Conservation (phyloP, 2,113 vertebrate genomes). For the Uria lomvia region DNA sequence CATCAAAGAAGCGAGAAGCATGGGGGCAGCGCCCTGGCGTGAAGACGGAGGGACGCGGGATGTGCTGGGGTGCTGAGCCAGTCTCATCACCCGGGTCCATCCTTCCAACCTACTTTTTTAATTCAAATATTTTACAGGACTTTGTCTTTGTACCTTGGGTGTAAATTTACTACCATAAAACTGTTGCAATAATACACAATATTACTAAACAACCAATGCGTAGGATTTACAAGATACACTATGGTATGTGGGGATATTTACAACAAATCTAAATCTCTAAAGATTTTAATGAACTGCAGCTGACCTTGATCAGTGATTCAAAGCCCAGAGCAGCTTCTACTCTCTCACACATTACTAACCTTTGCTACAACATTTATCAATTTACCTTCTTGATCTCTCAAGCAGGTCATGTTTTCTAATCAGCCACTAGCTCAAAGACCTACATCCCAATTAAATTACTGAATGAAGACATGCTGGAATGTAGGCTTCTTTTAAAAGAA, state of each 20-base stretch:
- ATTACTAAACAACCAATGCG: not conserved
- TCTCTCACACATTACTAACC: constrained; percentile 79
- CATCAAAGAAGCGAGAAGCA: not conserved
- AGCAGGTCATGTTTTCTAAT: constrained; percentile 94
- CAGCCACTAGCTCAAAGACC: constrained; percentile 79
- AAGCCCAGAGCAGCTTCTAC: constrained; percentile 76
- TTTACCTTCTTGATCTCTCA: constrained; percentile 95
- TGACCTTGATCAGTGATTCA: constrained; percentile 88
- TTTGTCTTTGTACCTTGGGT: not conserved
- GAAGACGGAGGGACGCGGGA: accelerated
- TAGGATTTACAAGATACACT: constrained; percentile 55
- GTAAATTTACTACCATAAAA: not conserved
- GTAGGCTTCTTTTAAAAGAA: constrained; percentile 48
- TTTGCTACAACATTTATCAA: constrained; percentile 91
- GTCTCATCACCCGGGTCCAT: accelerated
- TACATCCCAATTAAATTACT: constrained; percentile 80
- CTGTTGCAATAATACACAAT: not conserved
- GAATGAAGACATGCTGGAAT: constrained; percentile 72
- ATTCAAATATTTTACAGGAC: not conserved
- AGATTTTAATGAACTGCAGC: constrained; percentile 87
- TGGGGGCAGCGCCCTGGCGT: not conserved
- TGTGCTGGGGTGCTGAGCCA: accelerated
- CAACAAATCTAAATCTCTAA: constrained; percentile 67
- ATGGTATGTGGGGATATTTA: constrained; percentile 49
- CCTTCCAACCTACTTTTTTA: not conserved